These are phyloP conservation scores for Dichetophora obliterata DNA, from an alignment of 2,888 invertebrate genomes.

Conservation along the genomic window DNA sequence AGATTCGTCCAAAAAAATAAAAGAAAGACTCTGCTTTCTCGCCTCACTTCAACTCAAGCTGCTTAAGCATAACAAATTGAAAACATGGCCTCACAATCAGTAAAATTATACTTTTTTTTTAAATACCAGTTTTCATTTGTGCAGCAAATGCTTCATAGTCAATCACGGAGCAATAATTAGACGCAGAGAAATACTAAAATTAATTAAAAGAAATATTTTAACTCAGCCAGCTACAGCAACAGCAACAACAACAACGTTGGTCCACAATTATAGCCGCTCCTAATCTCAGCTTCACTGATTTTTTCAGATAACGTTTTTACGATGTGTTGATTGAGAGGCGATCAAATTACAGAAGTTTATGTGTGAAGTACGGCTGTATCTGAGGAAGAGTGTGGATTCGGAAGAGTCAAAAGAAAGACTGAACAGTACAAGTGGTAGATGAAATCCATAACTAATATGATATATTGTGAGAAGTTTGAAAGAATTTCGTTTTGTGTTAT, in stretches of 20 bases:
- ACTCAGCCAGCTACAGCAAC: too few relatives aligned
- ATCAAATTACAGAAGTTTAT: constrained; percentile 24
- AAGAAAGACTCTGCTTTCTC: not conserved
- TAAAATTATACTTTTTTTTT: not conserved
- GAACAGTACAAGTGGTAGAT: not conserved
- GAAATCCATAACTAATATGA: constrained; percentile 8
- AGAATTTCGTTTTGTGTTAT: too few relatives aligned
- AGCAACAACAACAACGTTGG: not conserved
- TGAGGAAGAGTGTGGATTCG: not conserved
- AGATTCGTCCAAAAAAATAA: too few relatives aligned
- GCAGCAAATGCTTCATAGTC: not conserved
- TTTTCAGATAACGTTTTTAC: constrained; percentile 43
- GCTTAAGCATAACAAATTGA: constrained; percentile 58
- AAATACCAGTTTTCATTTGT: not conserved
- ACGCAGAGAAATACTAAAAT: constrained; percentile 17
- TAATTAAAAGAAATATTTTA: constrained; percentile 15
- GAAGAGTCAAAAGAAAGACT: not conserved
- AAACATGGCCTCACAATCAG: constrained; percentile 22
- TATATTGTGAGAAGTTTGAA: not conserved
- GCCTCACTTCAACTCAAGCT: not conserved
- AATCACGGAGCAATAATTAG: not conserved
- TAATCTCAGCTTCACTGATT: constrained; percentile 25
- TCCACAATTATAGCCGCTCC: constrained; percentile 20
- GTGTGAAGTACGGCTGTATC: not conserved
- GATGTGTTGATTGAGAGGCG: constrained; percentile 49